phyloP scores from a whole-genome alignment of 2,797 vertebrate genomes.

The Myotis planiceps region DNA sequence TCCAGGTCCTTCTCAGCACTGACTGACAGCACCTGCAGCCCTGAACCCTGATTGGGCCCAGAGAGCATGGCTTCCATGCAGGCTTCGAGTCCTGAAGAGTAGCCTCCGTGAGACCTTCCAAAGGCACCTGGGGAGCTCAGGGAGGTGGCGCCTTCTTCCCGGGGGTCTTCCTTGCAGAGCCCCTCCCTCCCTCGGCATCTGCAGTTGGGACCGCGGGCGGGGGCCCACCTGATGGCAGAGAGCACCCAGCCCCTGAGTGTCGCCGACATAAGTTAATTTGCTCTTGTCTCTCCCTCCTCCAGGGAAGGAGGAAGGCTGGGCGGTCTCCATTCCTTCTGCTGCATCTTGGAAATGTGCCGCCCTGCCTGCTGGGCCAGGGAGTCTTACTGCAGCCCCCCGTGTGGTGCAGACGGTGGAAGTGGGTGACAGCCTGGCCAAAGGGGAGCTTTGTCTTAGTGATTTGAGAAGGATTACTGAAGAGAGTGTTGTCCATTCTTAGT shows the following conservation, averaged over 20 bases:
- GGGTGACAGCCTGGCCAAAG: background rate
- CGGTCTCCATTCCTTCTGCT: constrained; percentile 61
- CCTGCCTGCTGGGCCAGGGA: background rate
- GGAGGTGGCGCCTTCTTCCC: background rate
- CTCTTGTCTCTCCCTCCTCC: background rate
- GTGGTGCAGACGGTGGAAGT: background rate
- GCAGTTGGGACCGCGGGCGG: background rate
- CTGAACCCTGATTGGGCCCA: background rate
- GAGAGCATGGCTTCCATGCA: background rate
- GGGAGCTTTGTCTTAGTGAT: background rate
- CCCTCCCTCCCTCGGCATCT: too few relatives aligned
- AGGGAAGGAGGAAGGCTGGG: constrained; percentile 71
- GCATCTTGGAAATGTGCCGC: background rate
- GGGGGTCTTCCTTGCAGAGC: background rate
- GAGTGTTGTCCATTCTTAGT: background rate
- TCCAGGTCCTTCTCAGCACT: background rate
- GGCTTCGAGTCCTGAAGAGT: background rate
- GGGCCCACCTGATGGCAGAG: background rate
- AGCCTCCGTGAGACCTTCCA: background rate
- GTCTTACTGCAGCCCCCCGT: background rate
- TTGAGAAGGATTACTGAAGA: background rate
- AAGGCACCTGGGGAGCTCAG: background rate
- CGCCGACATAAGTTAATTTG: background rate
- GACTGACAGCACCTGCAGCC: background rate
- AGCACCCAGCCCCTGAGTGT: too few relatives aligned